These are phyloP conservation scores for Cantharis lateralis DNA, from an alignment of 2,888 invertebrate genomes.

Conservation along the genomic window DNA sequence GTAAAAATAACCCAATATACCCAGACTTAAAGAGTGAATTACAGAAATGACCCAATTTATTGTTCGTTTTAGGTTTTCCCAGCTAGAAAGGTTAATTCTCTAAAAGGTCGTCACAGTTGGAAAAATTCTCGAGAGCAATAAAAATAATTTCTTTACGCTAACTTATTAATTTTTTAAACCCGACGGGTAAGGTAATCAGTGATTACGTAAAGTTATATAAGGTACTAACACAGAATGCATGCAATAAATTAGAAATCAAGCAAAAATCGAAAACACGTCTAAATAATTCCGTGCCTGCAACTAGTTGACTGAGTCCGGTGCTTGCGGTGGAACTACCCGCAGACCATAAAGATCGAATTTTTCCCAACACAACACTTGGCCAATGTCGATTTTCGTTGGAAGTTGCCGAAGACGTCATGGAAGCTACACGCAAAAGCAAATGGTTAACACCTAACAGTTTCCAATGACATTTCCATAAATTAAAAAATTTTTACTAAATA, in stretches of 20 bases:
- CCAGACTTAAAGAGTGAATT: not conserved
- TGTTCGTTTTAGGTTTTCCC: not conserved
- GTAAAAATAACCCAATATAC: not conserved
- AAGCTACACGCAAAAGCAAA: conserved; percentile 14
- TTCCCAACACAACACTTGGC: conserved; percentile 82
- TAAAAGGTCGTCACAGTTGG: not conserved
- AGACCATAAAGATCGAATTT: conserved; percentile 88
- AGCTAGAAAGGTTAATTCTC: not conserved
- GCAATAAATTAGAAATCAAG: conserved; percentile 20
- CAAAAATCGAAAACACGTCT: conserved; percentile 23
- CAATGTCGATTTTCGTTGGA: conserved; percentile 64
- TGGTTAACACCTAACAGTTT: not conserved
- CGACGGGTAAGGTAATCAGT: not conserved
- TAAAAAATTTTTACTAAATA: not conserved
- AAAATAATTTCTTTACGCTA: not conserved
- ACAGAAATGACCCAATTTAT: not conserved
- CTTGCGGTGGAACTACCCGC: conserved; percentile 74
- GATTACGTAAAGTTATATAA: not conserved
- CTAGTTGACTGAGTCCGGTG: conserved; percentile 79
- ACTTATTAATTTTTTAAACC: not conserved
- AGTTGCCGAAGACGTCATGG: conserved; percentile 52
- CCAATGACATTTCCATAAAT: not conserved
- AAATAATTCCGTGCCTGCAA: conserved; percentile 67
- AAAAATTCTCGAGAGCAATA: not conserved
- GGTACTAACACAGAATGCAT: conserved; percentile 5